Evolutionary conservation across 1,140 invertebrate species (phyloP), one percentile per base, ranked within the genome.

Genomic region (Ctenoplectra terminalis): DNA sequence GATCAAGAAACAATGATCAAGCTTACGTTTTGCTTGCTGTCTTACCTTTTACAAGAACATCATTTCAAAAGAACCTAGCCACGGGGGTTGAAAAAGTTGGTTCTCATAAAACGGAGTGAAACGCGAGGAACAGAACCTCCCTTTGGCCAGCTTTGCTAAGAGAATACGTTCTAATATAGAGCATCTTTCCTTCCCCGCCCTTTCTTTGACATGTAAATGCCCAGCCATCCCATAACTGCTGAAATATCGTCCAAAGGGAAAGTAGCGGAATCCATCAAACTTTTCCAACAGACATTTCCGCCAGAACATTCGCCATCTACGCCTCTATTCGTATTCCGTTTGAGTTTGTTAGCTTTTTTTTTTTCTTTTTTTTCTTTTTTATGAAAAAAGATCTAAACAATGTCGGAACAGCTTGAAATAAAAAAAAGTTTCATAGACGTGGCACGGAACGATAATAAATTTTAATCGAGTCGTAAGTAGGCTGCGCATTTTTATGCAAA

Each of bases 151-250:
- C 66, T 50, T 31, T 37, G 31, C 67, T 40, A 54, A 54, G 67
- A 71, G 67, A 71, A 71, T 71, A 71, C 48, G 67, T 37, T 70
- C 15, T 5, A 31, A 50, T 37, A 31, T 37, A 23, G 29, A 37
- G 67, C 67, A 37, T 54, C 67, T 71, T 70, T 71, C 23, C 31
- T 43, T 26, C 63, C n/a, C 48, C 31, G 31, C 31, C n/a, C 31
- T 37, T 54, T 71, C 67, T 71, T 71, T 71, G 50, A 71, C 67
- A 71, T 71, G 67, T 71, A 71, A 71, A 71, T 71, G 50, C 67
- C 50, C 31, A 20, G 23, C 31, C 67, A 54, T 70, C 48, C 48
- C 50, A 40, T 54, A 71, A 71, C 34, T 52, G 67, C 3, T 71
- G 67, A 71, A 71, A 71, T 71, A 71, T 71, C 48, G 67, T 40